Evolutionary conservation across 2,888 invertebrate genomes (phyloP).

Genomic region (Eupithecia inturbata): DNA sequence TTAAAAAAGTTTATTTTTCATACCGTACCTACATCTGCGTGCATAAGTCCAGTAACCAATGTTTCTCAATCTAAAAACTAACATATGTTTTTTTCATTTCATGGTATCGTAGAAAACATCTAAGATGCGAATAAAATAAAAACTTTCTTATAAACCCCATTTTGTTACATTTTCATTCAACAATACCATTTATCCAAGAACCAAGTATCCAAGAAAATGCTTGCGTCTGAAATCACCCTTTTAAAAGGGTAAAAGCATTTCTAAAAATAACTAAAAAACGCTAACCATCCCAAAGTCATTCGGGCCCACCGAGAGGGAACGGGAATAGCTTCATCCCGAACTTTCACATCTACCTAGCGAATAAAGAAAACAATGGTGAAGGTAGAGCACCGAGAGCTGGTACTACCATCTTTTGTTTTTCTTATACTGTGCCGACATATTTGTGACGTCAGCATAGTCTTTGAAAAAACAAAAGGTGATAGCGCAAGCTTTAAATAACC

Average conservation of each 20-base stretch:
- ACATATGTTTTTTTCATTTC: too few species aligned
- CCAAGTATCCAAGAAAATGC: constrained; percentile 26
- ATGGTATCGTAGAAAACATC: background rate
- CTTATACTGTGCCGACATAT: background rate
- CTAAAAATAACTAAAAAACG: constrained; percentile 41
- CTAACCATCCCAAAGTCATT: constrained; percentile 36
- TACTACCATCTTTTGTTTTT: background rate
- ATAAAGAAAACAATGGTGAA: constrained; percentile 44
- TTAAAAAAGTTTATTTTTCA: too few species aligned
- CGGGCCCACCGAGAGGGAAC: constrained; percentile 39
- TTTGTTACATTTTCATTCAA: constrained; percentile 11
- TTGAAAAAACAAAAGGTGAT: background rate
- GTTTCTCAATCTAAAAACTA: background rate
- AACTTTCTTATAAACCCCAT: background rate
- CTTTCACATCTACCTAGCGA: constrained; percentile 47
- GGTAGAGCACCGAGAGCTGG: background rate
- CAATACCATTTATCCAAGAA: constrained; percentile 15
- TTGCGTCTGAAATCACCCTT: constrained; percentile 34
- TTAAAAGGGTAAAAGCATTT: constrained; percentile 38
- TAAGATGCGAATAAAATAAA: background rate
- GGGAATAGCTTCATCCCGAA: constrained; percentile 45
- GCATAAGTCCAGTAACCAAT: background rate
- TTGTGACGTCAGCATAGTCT: background rate
- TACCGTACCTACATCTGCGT: too few species aligned
- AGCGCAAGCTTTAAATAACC: background rate